phyloP scores from a whole-genome alignment of 2,797 vertebrate species.

The Sebastes umbrosus region DNA sequence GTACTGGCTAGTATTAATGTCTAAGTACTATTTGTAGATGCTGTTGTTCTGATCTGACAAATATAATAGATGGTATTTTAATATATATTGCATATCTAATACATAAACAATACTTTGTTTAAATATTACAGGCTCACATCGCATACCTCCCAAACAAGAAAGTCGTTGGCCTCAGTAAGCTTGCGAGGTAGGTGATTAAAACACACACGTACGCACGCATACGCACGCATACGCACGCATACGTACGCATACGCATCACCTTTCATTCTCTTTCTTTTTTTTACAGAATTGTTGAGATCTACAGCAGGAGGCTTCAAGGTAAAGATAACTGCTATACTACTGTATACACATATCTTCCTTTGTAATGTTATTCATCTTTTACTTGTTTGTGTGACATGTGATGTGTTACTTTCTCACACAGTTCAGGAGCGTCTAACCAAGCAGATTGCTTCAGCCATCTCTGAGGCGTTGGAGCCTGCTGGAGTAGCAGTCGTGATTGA shows the following conservation, averaged over 20 bases:
- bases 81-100: neutral
- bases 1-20: neutral
- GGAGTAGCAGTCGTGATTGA: conserved; percentile 80
- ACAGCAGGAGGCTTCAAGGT: conserved; percentile 86
- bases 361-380: neutral
- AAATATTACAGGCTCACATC: conserved; percentile 72
- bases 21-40: neutral
- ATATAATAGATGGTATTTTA: neutral
- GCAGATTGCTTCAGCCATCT: conserved; percentile 80
- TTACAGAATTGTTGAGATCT: conserved; percentile 84
- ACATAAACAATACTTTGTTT: neutral
- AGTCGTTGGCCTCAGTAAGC: conserved; percentile 77
- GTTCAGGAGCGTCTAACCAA: conserved; percentile 84
- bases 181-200: conserved; percentile 71
- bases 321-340: neutral
- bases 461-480: conserved; percentile 78
- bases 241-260: neutral
- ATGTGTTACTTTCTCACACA: conserved; percentile 38
- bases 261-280: neutral
- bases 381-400: neutral
- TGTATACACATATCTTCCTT: neutral
- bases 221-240: neutral
- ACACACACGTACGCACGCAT: neutral
- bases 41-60: neutral
- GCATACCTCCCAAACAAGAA: conserved; percentile 82